A percentile compares a stretch with the other conserved stretches of the same genome.
Conservation (phyloP, 2,888 invertebrate species). For the Euplagia quadripunctaria region DNA sequence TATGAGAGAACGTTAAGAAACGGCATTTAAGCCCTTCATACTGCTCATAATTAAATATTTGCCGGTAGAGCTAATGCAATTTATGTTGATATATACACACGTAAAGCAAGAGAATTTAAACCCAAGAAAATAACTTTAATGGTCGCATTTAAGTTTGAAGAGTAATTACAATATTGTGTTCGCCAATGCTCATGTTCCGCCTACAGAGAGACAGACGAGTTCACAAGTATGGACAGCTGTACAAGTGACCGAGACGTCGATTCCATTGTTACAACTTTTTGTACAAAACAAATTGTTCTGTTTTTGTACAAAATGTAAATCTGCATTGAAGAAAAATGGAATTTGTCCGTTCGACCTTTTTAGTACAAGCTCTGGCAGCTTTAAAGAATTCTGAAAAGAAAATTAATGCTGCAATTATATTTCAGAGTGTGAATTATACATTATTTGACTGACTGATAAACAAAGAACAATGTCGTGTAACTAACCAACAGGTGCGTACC, state of each 20-base stretch:
- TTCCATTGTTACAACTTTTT: slow-evolving; percentile 64
- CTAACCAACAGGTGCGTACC: too few species aligned
- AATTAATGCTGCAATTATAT: neutral
- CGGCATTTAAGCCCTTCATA: too few species aligned
- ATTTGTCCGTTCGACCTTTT: neutral
- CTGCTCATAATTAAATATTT: too few species aligned
- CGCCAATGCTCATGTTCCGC: slow-evolving; percentile 43
- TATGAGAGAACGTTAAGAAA: neutral
- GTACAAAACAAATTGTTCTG: slow-evolving; percentile 40
- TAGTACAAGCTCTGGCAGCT: neutral
- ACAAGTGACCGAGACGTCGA: slow-evolving; percentile 63
- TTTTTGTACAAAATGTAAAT: slow-evolving; percentile 33
- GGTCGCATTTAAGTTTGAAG: neutral
- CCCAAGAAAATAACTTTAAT: neutral
- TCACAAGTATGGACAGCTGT: slow-evolving; percentile 44
- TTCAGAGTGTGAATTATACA: neutral
- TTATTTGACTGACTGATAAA: neutral
- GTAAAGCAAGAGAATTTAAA: neutral
- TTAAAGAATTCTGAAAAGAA: neutral
- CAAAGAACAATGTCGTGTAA: too few species aligned
- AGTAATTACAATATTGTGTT: slow-evolving; percentile 28
- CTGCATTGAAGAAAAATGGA: slow-evolving; percentile 21
- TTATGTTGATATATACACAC: too few species aligned
- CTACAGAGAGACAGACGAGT: slow-evolving; percentile 58
- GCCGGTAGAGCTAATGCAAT: too few species aligned